Percentiles rank a stretch among this genome's conserved stretches.
Conservation (phyloP, 1,140 invertebrate genomes). For the Gryllus bimaculatus region DNA sequence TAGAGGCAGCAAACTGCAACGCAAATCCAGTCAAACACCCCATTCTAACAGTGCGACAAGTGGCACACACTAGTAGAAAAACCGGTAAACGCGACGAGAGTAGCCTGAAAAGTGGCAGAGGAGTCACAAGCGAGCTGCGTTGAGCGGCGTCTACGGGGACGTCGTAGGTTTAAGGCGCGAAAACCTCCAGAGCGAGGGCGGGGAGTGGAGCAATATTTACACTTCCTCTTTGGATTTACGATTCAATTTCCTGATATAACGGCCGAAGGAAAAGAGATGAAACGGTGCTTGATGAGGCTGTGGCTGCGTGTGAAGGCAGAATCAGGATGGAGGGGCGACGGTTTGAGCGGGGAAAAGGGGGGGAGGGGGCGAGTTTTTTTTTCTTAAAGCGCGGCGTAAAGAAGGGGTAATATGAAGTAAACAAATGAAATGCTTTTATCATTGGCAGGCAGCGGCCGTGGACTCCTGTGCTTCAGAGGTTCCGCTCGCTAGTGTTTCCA, state of each 20-base stretch:
- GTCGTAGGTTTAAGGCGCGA: no score
- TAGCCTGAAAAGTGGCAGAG: no score
- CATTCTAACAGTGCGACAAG: no score
- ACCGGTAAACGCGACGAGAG: no score
- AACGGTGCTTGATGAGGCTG: not conserved
- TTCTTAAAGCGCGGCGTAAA: not conserved
- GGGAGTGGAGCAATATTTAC: not conserved
- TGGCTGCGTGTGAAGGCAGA: not conserved
- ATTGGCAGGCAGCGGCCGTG: not conserved
- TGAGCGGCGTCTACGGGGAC: no score
- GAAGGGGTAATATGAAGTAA: not conserved
- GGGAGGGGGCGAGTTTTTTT: not conserved
- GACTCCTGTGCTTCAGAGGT: no score
- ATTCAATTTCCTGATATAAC: constrained; percentile 1
- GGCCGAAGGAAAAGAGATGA: constrained; percentile 3
- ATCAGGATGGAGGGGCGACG: not conserved
- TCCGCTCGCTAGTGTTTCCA: no score
- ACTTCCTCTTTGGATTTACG: constrained; percentile 4
- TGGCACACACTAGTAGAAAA: no score
- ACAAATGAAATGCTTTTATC: not conserved
- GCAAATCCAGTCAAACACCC: no score
- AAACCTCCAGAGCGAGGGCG: no score
- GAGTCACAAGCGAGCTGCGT: no score
- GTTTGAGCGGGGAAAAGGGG: not conserved
- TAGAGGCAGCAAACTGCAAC: no score